phyloP scores from a whole-genome alignment of 2,888 invertebrate genomes.

The Eupeodes latifasciatus region DNA sequence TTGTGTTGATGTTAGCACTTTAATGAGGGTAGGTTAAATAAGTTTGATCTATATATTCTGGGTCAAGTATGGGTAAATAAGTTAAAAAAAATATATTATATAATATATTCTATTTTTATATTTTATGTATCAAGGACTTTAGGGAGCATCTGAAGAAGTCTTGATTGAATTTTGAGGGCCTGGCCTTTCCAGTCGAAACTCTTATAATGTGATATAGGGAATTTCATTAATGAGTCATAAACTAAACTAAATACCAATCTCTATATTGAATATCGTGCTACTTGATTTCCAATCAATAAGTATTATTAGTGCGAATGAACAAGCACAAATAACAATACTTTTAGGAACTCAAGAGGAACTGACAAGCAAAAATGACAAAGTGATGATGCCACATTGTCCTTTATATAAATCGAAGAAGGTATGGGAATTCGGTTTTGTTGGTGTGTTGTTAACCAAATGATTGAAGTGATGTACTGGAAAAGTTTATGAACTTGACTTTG shows the following conservation, averaged over 20 bases:
- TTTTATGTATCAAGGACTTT: conserved; percentile 23
- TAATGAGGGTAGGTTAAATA: conserved; percentile 65
- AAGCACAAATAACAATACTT: neutral
- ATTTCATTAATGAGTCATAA: conserved; percentile 33
- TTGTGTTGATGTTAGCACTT: conserved; percentile 71
- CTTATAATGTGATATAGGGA: conserved; percentile 2
- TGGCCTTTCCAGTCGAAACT: conserved; percentile 9
- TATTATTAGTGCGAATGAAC: neutral
- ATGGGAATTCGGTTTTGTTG: too few species aligned
- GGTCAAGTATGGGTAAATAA: conserved; percentile 48
- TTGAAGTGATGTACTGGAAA: too few species aligned
- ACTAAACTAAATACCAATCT: neutral
- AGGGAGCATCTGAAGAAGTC: neutral
- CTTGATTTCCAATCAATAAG: conserved; percentile 25
- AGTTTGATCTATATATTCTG: conserved; percentile 58
- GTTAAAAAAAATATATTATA: conserved; percentile 8
- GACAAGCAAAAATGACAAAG: too few species aligned
- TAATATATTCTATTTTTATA: conserved; percentile 14
- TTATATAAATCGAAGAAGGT: too few species aligned
- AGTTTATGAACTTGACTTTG: too few species aligned
- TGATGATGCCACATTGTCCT: too few species aligned
- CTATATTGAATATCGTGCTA: too few species aligned
- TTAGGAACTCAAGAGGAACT: neutral
- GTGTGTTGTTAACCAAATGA: too few species aligned
- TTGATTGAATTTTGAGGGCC: conserved; percentile 35